Evolutionary conservation across 2,888 invertebrate genomes (phyloP).

Genomic region (Archips xylosteana): DNA sequence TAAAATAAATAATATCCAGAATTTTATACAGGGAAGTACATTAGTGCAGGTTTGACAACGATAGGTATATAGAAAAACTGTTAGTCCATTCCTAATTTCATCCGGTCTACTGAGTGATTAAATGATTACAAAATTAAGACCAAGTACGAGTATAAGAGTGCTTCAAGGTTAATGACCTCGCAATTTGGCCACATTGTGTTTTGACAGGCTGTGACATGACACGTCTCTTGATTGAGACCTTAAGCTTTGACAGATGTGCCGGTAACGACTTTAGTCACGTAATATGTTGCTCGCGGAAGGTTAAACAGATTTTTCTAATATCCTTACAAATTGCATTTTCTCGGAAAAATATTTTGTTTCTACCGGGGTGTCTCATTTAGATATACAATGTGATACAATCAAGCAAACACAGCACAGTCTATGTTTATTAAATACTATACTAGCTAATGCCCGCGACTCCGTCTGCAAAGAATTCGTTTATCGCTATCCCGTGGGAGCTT

Average conservation of each 20-base stretch:
- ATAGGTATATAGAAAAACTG: not conserved
- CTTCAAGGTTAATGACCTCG: slow-evolving; percentile 21
- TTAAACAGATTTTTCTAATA: slow-evolving; percentile 4
- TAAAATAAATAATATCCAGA: too few species aligned
- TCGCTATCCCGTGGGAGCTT: too few species aligned
- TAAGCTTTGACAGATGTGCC: slow-evolving; percentile 13
- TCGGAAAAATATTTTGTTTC: not conserved
- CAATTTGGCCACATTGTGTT: slow-evolving; percentile 14
- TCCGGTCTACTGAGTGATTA: not conserved
- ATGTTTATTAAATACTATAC: too few species aligned
- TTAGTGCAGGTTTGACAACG: too few species aligned
- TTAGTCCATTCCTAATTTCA: not conserved
- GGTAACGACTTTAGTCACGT: slow-evolving; percentile 12
- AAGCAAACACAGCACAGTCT: too few species aligned
- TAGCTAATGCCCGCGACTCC: not conserved
- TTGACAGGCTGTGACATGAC: slow-evolving; percentile 7
- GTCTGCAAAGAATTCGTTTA: too few species aligned
- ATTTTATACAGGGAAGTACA: too few species aligned
- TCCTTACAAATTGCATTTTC: slow-evolving; percentile 6
- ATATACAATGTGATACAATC: too few species aligned
- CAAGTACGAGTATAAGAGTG: slow-evolving; percentile 3
- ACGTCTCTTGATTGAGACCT: slow-evolving; percentile 1
- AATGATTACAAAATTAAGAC: slow-evolving; percentile 7
- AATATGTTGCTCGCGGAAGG: not conserved
- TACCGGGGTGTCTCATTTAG: not conserved